Evolutionary conservation across 2,888 invertebrate genomes (phyloP).

Genomic region (Hydropsyche betteni): DNA sequence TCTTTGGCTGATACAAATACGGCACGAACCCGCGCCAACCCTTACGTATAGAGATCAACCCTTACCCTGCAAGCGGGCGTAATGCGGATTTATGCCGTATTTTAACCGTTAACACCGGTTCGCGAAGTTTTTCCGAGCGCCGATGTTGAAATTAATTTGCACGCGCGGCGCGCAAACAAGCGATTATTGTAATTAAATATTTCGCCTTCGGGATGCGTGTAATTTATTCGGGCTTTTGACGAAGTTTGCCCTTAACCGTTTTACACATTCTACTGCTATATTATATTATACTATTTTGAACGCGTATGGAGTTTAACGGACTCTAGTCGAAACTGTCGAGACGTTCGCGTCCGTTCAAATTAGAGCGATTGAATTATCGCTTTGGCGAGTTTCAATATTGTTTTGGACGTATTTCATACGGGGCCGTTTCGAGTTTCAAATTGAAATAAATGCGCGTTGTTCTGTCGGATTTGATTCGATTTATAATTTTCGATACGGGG

Average conservation of each 20-base stretch:
- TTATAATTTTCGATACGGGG: too few relatives aligned
- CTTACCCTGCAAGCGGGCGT: slow-evolving; percentile 3
- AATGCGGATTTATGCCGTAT: slow-evolving; percentile 45
- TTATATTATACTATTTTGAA: too few relatives aligned
- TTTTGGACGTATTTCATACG: too few relatives aligned
- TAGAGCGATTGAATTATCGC: too few relatives aligned
- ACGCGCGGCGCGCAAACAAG: slow-evolving; percentile 5
- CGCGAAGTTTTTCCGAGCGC: slow-evolving; percentile 23
- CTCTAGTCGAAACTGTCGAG: too few relatives aligned
- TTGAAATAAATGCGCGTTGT: too few relatives aligned
- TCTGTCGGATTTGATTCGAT: too few relatives aligned
- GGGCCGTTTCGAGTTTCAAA: too few relatives aligned
- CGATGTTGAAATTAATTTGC: slow-evolving; percentile 11
- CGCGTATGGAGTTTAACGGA: too few relatives aligned
- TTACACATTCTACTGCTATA: background rate
- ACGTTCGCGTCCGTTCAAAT: too few relatives aligned
- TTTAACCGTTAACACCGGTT: slow-evolving; percentile 16
- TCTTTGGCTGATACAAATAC: slow-evolving; percentile 51
- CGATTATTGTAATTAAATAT: slow-evolving; percentile 19
- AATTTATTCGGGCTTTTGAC: background rate
- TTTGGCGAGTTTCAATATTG: too few relatives aligned
- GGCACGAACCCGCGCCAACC: slow-evolving; percentile 6
- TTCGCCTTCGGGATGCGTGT: slow-evolving; percentile 4
- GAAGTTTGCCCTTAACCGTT: background rate
- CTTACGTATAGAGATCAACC: background rate